A percentile compares a stretch with the other conserved stretches of the same genome.
phyloP scores from a whole-genome alignment of 1,140 invertebrate species.

The Elysia chlorotica region DNA sequence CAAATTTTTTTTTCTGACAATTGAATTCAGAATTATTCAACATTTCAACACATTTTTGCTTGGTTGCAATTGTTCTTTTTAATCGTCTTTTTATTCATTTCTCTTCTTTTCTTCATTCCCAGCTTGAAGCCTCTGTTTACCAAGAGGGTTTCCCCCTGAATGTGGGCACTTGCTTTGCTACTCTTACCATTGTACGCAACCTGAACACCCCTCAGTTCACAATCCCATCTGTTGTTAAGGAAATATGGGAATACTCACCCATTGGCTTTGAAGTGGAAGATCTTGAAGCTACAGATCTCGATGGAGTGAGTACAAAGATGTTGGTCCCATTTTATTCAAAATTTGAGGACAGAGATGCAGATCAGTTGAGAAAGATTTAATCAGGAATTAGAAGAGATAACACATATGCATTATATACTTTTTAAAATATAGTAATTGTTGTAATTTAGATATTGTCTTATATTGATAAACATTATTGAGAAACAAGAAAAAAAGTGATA shows the following conservation, averaged over 20 bases:
- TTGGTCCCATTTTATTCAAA: neutral
- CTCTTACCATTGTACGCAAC: neutral
- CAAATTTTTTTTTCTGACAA: too few species aligned
- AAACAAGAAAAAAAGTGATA: too few species aligned
- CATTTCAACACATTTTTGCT: too few species aligned
- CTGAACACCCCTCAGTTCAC: conserved; percentile 1
- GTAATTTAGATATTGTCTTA: too few species aligned
- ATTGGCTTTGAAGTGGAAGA: neutral
- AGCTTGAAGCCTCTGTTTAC: conserved; percentile 14
- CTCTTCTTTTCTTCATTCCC: neutral
- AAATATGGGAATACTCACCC: neutral
- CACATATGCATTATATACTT: too few species aligned
- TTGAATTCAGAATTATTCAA: too few species aligned
- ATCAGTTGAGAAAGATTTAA: neutral
- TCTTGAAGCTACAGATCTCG: conserved; percentile 11
- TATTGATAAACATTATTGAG: neutral
- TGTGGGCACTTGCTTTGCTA: neutral
- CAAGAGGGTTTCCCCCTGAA: neutral
- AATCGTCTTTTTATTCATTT: neutral
- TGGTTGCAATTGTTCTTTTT: too few species aligned
- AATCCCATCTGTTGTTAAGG: neutral
- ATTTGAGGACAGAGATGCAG: neutral
- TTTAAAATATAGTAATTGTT: too few species aligned
- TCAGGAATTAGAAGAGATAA: too few species aligned
- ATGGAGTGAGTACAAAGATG: conserved; percentile 23